Evolutionary conservation across 2,888 invertebrate genomes (phyloP).

Genomic region (Parthenolecanium corni): DNA sequence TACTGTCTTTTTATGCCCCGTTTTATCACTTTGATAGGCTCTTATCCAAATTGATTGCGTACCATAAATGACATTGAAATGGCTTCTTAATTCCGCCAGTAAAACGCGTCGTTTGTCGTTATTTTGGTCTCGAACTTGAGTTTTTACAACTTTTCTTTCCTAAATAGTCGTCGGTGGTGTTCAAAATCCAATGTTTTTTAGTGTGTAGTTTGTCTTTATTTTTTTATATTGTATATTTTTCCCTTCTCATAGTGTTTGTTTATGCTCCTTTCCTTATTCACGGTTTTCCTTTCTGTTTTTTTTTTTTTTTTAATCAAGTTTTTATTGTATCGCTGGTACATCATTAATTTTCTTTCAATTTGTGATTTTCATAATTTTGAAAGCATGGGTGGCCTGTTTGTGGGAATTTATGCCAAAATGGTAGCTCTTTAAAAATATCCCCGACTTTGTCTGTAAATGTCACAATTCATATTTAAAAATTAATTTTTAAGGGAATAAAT

Average conservation of each 20-base stretch:
- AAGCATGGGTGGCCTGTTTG: too few species aligned
- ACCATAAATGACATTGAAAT: slow-evolving; percentile 26
- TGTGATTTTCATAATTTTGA: too few species aligned
- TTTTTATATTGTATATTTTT: neutral
- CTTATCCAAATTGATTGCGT: slow-evolving; percentile 27
- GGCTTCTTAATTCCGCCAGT: slow-evolving; percentile 27
- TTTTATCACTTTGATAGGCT: slow-evolving; percentile 28
- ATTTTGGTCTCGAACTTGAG: neutral
- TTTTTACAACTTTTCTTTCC: slow-evolving; percentile 11
- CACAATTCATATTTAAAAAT: too few species aligned
- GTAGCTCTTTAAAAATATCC: too few species aligned
- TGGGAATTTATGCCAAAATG: too few species aligned
- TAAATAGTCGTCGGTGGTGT: too few species aligned
- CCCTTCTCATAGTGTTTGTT: neutral
- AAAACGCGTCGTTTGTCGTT: slow-evolving; percentile 19
- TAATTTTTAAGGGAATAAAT: too few species aligned
- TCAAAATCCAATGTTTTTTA: neutral
- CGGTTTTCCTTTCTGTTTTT: too few species aligned
- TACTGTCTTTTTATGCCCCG: slow-evolving; percentile 26
- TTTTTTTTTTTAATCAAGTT: too few species aligned
- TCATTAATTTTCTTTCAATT: too few species aligned
- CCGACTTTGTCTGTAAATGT: too few species aligned
- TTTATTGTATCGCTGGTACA: too few species aligned
- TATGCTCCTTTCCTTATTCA: neutral
- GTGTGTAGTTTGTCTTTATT: neutral